Conservation (phyloP, 1,140 invertebrate species). For the Halictus rubicundus region DNA sequence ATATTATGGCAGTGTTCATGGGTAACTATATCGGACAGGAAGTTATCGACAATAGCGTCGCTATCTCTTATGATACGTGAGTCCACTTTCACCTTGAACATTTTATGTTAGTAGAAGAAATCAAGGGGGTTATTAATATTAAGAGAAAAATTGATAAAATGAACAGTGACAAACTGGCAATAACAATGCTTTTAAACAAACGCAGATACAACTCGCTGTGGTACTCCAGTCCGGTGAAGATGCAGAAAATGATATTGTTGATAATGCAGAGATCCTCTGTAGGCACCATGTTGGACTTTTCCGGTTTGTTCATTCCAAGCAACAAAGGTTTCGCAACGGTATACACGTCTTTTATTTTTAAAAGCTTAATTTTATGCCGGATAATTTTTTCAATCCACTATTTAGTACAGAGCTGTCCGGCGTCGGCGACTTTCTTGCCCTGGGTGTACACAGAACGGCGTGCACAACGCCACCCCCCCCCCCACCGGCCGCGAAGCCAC, state of each 20-base stretch:
- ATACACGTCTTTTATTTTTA: not conserved
- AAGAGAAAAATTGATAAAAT: too few relatives aligned
- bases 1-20: not conserved
- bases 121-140: not conserved
- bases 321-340: not conserved
- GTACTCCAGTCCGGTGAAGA: not conserved
- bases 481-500: too few relatives aligned
- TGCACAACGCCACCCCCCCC: too few relatives aligned
- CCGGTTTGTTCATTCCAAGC: not conserved
- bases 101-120: not conserved
- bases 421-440: too few relatives aligned
- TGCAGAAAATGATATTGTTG: not conserved
- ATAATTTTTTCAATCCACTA: too few relatives aligned
- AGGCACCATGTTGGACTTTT: not conserved
- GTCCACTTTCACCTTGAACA: not conserved
- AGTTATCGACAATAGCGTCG: not conserved
- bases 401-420: too few relatives aligned
- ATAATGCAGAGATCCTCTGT: not conserved
- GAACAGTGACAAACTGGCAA: too few relatives aligned
- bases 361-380: too few relatives aligned
- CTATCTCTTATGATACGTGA: not conserved
- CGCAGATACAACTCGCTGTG: not conserved
- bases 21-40: not conserved
- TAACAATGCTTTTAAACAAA: not conserved
- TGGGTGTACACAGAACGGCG: too few relatives aligned